A percentile compares a stretch with the other conserved stretches of the same genome.
phyloP scores from a whole-genome alignment of 2,797 vertebrate species.

The Clarias pachynema region DNA sequence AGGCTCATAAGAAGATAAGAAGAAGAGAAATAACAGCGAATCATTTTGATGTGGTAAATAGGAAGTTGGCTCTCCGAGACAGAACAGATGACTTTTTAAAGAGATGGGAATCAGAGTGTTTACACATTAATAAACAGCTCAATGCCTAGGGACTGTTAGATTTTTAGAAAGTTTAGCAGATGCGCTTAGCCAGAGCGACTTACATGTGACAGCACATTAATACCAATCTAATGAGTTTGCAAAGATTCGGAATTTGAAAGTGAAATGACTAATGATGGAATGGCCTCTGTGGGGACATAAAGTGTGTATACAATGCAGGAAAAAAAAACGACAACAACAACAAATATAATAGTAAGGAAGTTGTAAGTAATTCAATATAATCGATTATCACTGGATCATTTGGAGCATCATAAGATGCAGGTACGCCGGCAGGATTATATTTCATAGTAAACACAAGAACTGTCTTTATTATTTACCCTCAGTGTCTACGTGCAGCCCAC shows the following conservation, averaged over 20 bases:
- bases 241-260: background rate
- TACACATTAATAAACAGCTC: background rate
- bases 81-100: background rate
- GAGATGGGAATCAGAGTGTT: background rate
- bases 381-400: background rate
- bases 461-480: no score
- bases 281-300: background rate
- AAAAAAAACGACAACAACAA: background rate
- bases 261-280: background rate
- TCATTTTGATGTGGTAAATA: conserved; percentile 24
- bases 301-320: background rate
- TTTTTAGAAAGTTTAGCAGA: background rate
- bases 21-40: conserved; percentile 51
- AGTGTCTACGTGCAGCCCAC: no score
- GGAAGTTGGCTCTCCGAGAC: conserved; percentile 1
- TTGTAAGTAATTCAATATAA: background rate
- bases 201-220: background rate
- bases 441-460: no score
- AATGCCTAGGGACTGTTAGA: background rate
- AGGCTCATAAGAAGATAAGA: conserved; percentile 44
- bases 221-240: background rate
- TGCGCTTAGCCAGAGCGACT: background rate
- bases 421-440: no score
- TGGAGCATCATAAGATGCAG: background rate
- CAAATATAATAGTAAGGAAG: no score